These are phyloP conservation scores for Lepilemur ruficaudatus DNA, from an alignment of 2,797 vertebrate genomes.

Conservation along the genomic window DNA sequence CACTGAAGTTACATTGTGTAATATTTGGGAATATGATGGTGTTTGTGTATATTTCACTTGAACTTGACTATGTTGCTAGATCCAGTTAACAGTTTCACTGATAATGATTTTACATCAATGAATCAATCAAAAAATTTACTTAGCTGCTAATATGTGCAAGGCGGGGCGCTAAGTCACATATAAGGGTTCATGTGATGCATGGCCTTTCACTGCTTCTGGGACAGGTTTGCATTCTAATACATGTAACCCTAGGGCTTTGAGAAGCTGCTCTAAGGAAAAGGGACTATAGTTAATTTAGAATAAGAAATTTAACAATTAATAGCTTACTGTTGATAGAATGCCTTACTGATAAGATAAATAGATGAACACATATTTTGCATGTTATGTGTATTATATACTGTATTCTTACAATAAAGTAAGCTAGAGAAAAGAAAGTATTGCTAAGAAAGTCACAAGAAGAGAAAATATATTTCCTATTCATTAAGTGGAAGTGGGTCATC, in stretches of 20 bases:
- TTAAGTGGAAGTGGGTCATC: not conserved
- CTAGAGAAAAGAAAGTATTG: not conserved
- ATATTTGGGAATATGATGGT: slow-evolving; percentile 6
- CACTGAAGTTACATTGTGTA: not conserved
- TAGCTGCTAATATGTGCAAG: not conserved
- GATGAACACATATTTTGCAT: not conserved
- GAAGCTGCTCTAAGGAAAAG: not conserved
- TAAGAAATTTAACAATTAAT: not conserved
- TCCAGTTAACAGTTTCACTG: not conserved
- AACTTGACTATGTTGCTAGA: slow-evolving; percentile 19
- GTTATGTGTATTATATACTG: not conserved
- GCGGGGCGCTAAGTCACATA: not conserved
- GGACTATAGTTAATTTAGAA: not conserved
- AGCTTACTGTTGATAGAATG: not conserved
- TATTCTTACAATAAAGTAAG: not conserved
- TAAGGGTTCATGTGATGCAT: not conserved
- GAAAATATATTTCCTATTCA: not conserved
- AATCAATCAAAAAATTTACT: not conserved
- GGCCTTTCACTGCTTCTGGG: not conserved
- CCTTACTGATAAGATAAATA: not conserved
- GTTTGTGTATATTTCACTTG: slow-evolving; percentile 41
- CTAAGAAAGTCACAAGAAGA: not conserved
- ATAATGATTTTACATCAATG: slow-evolving; percentile 36
- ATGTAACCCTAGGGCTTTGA: not conserved
- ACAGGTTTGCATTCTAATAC: not conserved